These are phyloP conservation scores for Erethizon dorsatum DNA, from an alignment of 2,797 vertebrate species.

Conservation along the genomic window DNA sequence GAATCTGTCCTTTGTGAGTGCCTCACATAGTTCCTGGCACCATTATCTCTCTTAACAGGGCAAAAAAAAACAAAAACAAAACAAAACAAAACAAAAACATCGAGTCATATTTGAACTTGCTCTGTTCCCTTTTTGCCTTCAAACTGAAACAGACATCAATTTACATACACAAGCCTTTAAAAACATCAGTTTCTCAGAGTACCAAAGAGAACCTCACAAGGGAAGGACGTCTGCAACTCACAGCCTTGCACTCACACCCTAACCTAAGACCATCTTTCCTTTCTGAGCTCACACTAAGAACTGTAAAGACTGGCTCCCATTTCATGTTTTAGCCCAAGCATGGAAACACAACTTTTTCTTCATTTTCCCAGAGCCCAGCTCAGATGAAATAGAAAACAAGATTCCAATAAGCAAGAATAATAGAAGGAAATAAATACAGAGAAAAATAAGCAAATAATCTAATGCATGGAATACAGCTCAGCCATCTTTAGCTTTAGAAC, in stretches of 20 bases:
- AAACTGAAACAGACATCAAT: neutral
- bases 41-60: neutral
- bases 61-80: neutral
- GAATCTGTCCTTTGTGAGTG: neutral
- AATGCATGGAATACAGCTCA: neutral
- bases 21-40: neutral
- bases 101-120: neutral
- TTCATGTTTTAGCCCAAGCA: neutral
- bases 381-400: conserved; percentile 59
- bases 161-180: neutral
- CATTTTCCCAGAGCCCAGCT: conserved; percentile 11
- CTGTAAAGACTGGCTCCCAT: neutral
- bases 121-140: neutral
- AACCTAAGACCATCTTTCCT: neutral
- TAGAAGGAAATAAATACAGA: conserved; percentile 5
- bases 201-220: neutral
- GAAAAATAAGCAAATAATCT: conserved; percentile 9
- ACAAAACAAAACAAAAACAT: neutral
- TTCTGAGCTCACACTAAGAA: neutral
- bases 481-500: neutral
- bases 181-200: neutral
- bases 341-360: conserved; percentile 27
- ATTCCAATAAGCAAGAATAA: conserved; percentile 25
- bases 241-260: neutral
- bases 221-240: neutral